phyloP scores from a whole-genome alignment of 1,140 invertebrate species.

The Drosophila carrolli region DNA sequence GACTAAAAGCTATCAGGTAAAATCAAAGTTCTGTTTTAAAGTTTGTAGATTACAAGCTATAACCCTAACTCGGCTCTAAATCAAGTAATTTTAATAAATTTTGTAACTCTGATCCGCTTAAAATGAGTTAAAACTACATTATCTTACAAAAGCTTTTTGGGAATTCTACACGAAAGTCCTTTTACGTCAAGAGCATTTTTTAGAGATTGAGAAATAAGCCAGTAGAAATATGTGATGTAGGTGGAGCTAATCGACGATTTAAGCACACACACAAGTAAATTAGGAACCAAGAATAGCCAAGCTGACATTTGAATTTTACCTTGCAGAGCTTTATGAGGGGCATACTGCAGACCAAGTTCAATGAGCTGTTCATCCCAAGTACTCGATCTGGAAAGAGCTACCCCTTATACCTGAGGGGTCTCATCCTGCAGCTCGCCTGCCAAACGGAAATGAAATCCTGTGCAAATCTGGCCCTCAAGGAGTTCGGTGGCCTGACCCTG shows the following conservation, averaged over 20 bases:
- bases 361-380: neutral
- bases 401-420: neutral
- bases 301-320: neutral
- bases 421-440: slow-evolving; percentile 8
- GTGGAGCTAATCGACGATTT: neutral
- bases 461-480: neutral
- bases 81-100: too few relatives aligned
- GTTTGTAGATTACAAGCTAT: too few relatives aligned
- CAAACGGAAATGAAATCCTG: neutral
- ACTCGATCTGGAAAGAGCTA: neutral
- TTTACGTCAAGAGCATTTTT: neutral
- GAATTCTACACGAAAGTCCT: neutral
- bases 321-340: slow-evolving; percentile 2
- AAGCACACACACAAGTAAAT: neutral
- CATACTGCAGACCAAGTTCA: slow-evolving; percentile 8
- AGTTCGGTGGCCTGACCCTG: neutral
- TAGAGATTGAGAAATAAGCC: neutral
- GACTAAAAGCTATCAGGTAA: too few relatives aligned
- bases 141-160: neutral
- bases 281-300: neutral
- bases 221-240: neutral
- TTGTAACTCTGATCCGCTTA: too few relatives aligned
- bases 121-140: too few relatives aligned
- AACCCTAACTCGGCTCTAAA: too few relatives aligned
- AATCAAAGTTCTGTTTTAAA: too few relatives aligned